Percentiles rank a stretch among this genome's conserved stretches.
phyloP scores from a whole-genome alignment of 2,888 invertebrate species.

The Apodemia duryi region DNA sequence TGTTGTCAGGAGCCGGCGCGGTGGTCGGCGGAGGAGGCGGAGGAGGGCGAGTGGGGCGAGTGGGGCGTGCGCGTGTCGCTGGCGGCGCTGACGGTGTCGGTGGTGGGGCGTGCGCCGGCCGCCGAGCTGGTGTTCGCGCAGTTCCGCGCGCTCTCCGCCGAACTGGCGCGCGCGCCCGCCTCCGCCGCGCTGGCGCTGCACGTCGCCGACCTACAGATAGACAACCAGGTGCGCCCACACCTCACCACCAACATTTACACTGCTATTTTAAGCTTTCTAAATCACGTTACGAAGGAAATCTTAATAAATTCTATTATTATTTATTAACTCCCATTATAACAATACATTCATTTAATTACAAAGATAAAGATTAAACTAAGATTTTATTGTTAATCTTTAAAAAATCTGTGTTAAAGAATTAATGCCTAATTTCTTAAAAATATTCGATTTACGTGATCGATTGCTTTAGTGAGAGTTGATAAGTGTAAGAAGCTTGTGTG shows the following conservation, averaged over 20 bases:
- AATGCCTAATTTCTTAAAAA: no score
- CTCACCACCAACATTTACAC: no score
- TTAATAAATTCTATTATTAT: no score
- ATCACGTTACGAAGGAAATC: no score
- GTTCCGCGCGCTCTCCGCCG: slow-evolving; percentile 82
- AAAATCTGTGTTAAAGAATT: no score
- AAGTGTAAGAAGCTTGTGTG: not conserved
- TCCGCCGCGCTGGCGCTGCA: slow-evolving; percentile 83
- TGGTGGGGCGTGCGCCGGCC: slow-evolving; percentile 86
- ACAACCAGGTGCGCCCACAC: slow-evolving; percentile 82
- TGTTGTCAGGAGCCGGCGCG: slow-evolving; percentile 42
- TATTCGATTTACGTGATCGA: no score
- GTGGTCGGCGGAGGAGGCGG: slow-evolving; percentile 40
- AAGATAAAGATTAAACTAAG: no score
- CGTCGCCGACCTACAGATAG: slow-evolving; percentile 90
- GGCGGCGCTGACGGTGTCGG: slow-evolving; percentile 86
- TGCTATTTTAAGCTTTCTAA: no score
- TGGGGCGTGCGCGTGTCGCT: slow-evolving; percentile 81
- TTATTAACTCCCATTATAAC: no score
- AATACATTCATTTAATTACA: no score
- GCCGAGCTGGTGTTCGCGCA: slow-evolving; percentile 90
- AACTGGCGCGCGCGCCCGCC: slow-evolving; percentile 73
- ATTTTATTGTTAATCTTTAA: no score
- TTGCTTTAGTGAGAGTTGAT: no score
- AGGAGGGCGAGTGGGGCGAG: slow-evolving; percentile 53